Evolutionary conservation across 2,888 invertebrate genomes (phyloP), one percentile per base, ranked within the genome.

Genomic region (Scaptomyza flava): DNA sequence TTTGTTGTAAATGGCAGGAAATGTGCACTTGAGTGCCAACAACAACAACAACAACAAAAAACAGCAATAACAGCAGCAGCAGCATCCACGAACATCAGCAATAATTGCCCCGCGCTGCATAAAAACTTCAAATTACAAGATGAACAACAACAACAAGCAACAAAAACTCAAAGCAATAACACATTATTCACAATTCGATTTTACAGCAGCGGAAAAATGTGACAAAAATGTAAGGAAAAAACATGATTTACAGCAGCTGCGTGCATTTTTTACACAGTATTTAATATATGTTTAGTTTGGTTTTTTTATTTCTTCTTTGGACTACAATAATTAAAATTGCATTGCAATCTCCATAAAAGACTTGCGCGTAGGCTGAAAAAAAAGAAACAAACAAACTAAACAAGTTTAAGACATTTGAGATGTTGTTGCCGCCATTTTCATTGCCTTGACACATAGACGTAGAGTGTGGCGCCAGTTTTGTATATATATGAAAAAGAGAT

Each of bases 1-100:
- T 74, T 69, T 87, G 78, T 78, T 73, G 73, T 71, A 87, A 87
- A 79, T 73, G 87, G 79, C 82, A 82, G 82, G 82, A 82, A 82
- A 71, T 84, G 81, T 79, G 87, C 82, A 82, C 82, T 82, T 82
- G 82, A 84, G 81, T 65, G 84, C 75, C 87, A 68, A 63, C 61
- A 71, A 31, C 52, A 54, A 41, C 31, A 42, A 20, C 45, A 45
- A 8, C 60, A 36, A 20, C 52, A 52, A 23, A 23, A 70, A 38
- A 27, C 63, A 60, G 3, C 30, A 57, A 7, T 46, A 51, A 4
- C 50, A 33, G 2, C 33, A 48, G 0, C 12, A 46, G 1, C 31
- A 62, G 53, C 52, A 61, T 60, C 46, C 38, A 36, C 12, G 45
- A 12, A 27, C 64, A 47, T 50, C 81, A 48, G 43, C 82, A 67